Conservation (phyloP, 2,113 vertebrate species). For the Neolamprologus tretocephalus region DNA sequence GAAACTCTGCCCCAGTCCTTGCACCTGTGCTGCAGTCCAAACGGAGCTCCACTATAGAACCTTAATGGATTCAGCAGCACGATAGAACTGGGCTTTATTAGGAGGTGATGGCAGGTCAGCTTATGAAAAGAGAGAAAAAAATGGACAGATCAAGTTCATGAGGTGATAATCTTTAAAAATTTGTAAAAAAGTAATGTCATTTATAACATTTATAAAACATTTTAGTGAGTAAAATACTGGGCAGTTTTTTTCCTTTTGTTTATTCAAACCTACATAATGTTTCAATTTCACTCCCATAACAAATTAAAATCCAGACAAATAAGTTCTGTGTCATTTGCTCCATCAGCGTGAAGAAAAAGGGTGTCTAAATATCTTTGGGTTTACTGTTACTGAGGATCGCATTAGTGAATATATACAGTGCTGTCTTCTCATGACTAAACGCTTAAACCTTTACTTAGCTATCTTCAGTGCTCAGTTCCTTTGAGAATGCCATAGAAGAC, state of each 20-base stretch:
- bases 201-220: neutral
- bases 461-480: neutral
- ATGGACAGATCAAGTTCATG: neutral
- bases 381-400: neutral
- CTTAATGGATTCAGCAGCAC: conserved; percentile 40
- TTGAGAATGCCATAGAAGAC: neutral
- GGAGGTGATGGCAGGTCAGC: conserved; percentile 1
- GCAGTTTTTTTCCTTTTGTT: neutral
- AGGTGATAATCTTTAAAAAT: neutral
- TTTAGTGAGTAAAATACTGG: neutral
- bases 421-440: conserved; percentile 2
- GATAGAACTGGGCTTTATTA: neutral
- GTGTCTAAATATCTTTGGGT: neutral
- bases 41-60: conserved; percentile 38
- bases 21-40: conserved; percentile 63
- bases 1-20: conserved; percentile 29
- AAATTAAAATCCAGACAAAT: neutral
- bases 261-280: neutral
- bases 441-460: conserved; percentile 4
- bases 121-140: neutral
- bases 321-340: neutral
- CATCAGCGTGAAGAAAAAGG: neutral
- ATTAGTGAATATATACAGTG: neutral
- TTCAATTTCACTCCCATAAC: neutral
- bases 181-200: neutral